Percentiles rank a stretch among this genome's conserved stretches.
Evolutionary conservation across 2,113 vertebrate species (phyloP).

Genomic region (Phycodurus eques): DNA sequence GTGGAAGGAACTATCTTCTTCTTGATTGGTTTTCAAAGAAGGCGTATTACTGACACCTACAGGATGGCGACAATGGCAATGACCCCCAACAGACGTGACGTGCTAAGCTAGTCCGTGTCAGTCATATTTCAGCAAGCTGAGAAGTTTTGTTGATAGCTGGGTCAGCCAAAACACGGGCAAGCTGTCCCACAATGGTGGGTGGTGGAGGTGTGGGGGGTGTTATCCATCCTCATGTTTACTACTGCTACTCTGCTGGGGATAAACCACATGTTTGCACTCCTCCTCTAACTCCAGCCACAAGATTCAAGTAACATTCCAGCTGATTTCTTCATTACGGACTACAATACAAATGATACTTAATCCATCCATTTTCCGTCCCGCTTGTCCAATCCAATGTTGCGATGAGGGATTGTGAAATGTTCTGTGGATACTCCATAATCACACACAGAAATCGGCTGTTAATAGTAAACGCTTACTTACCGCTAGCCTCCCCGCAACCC

Average conservation of each 20-base stretch:
- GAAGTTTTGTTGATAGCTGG: background rate
- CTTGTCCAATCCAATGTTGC: conserved; percentile 12
- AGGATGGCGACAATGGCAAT: background rate
- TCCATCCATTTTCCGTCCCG: background rate
- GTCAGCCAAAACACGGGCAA: background rate
- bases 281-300: conserved; percentile 19
- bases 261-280: conserved; percentile 24
- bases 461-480: background rate
- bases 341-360: conserved; percentile 18
- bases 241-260: conserved; percentile 8
- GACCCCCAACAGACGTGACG: background rate
- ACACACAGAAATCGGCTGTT: background rate
- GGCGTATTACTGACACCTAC: background rate
- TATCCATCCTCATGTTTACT: conserved; percentile 35
- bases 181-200: conserved; percentile 41
- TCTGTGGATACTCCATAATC: conserved; percentile 39
- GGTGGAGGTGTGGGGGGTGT: background rate
- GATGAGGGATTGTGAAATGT: conserved; percentile 7
- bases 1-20: background rate
- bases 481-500: background rate
- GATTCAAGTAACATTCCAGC: conserved; percentile 30
- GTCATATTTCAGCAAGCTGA: conserved; percentile 25
- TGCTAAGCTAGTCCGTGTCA: background rate
- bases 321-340: conserved; percentile 37
- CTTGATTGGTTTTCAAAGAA: background rate